Conservation (phyloP, 2,888 invertebrate genomes). For the Cryptocephalus moraei region DNA sequence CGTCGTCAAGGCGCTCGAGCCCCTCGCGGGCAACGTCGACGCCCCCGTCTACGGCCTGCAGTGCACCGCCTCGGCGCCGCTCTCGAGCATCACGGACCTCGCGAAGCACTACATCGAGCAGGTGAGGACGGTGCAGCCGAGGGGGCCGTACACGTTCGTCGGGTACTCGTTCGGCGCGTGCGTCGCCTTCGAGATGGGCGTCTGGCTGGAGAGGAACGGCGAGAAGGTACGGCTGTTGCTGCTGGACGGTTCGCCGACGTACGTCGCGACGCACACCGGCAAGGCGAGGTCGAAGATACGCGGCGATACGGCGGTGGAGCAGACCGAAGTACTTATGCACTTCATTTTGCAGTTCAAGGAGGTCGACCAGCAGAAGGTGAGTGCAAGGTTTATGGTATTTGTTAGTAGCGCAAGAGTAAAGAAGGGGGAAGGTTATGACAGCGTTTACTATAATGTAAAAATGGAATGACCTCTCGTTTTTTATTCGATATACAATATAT, state of each 20-base stretch:
- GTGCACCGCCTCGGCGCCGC: constrained; percentile 68
- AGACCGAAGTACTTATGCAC: constrained; percentile 68
- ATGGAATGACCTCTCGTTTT: too few relatives aligned
- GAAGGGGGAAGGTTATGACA: too few relatives aligned
- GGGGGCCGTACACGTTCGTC: constrained; percentile 77
- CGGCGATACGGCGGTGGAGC: constrained; percentile 47
- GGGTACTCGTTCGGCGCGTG: constrained; percentile 96
- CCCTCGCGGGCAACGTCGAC: constrained; percentile 61
- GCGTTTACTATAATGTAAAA: too few relatives aligned
- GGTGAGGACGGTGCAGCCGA: constrained; percentile 64
- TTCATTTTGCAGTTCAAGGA: constrained; percentile 73
- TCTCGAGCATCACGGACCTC: constrained; percentile 58
- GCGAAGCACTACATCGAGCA: constrained; percentile 64
- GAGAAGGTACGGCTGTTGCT: constrained; percentile 57
- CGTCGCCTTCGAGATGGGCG: constrained; percentile 90
- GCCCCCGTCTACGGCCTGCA: constrained; percentile 83
- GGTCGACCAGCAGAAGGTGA: constrained; percentile 61
- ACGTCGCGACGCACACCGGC: constrained; percentile 66
- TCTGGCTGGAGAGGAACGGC: constrained; percentile 61
- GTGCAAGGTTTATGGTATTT: neutral
- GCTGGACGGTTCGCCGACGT: constrained; percentile 84
- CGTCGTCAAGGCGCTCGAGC: constrained; percentile 58
- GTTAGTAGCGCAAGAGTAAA: too few relatives aligned
- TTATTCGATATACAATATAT: too few relatives aligned
- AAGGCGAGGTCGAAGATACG: constrained; percentile 49